Evolutionary conservation across 2,888 invertebrate species (phyloP), one percentile per base, ranked within the genome.

Genomic region (Dynastes tityus): DNA sequence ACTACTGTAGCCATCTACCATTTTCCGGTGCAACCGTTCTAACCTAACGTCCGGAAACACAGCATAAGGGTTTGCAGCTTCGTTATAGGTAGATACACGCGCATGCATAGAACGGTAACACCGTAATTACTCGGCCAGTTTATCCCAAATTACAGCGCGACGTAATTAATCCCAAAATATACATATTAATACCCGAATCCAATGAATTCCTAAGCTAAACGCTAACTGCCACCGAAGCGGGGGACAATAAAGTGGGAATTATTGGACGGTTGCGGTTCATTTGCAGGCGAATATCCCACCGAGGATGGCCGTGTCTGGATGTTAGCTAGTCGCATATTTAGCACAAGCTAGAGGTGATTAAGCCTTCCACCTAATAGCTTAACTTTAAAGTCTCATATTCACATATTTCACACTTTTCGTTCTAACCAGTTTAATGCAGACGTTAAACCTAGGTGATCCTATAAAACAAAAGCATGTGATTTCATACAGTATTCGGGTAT

Each of bases 81-180:
- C 32, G 32, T 37, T 37, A 16, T 53, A n/a, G 16, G 9, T 4
- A 22, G 5, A 55, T n/a, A n/a, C 13, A 55, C 22, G 22, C n/a
- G 22, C 22, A n/a, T 53, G 8, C 32, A n/a, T 13, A 37, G n/a
- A 8, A 11, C 6, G n/a, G 37, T 64, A 8, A 22, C 32, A 6
- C n/a, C 16, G 73, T 61, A 73, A 73, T 73, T 73, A 58, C 40
- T 27, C 37, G 58, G 58, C n/a, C n/a, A 40, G 73, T 58, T 73
- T 58, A 73, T 73, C 40, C 58, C 16, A 58, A 58, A 73, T 73
- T 73, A 58, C 73, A 49, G 27, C 51, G 8, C 29, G 51, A 51
- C 58, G 58, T 58, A 73, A 73, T 73, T 73, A 73, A 73, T 73
- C 58, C 58, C 37, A 37, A 73, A 58, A 73, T 73, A 73, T 73